Evolutionary conservation across 1,140 invertebrate genomes (phyloP).

Genomic region (Micrasema minimum): DNA sequence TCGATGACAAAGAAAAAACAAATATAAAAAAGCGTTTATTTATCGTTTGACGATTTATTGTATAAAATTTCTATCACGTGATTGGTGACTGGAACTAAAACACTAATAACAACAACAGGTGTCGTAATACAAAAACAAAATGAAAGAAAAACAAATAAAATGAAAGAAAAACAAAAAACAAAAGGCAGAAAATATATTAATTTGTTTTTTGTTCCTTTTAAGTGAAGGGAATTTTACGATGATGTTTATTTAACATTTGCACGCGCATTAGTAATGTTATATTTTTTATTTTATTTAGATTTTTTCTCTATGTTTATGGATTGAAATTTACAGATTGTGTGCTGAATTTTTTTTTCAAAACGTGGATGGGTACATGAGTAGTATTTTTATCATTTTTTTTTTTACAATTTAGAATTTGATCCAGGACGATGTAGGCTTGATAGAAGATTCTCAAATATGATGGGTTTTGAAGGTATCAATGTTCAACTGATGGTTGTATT

Average conservation of each 20-base stretch:
- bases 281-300: slow-evolving; percentile 11
- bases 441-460: too few species aligned
- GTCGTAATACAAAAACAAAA: not conserved
- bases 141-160: not conserved
- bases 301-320: slow-evolving; percentile 18
- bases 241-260: slow-evolving; percentile 17
- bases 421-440: too few species aligned
- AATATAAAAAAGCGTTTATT: not conserved
- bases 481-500: too few species aligned
- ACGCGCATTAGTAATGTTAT: slow-evolving; percentile 22
- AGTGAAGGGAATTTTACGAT: not conserved
- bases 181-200: not conserved
- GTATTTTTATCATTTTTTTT: slow-evolving; percentile 2
- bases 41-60: not conserved
- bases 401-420: too few species aligned
- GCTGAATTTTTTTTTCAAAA: not conserved
- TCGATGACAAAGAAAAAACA: slow-evolving; percentile 36
- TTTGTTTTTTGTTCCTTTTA: slow-evolving; percentile 4
- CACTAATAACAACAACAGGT: slow-evolving; percentile 5
- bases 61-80: slow-evolving; percentile 20
- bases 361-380: not conserved
- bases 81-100: slow-evolving; percentile 38
- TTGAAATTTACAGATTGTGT: slow-evolving; percentile 14
- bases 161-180: not conserved
- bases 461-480: too few species aligned